Evolutionary conservation across 2,888 invertebrate species (phyloP).

Genomic region (Phaonia tiefii): DNA sequence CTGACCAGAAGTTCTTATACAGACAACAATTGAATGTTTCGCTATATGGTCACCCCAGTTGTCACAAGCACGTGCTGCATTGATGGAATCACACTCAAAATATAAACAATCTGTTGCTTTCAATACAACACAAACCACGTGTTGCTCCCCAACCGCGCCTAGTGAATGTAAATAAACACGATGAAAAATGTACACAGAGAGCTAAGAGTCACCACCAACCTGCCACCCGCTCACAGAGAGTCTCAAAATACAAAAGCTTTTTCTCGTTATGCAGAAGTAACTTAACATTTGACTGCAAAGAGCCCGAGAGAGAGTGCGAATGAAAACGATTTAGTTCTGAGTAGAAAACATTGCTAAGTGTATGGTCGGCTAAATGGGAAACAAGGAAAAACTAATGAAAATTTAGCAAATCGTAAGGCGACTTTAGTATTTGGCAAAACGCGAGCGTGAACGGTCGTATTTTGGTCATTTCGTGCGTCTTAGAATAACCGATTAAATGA

Average conservation of each 20-base stretch:
- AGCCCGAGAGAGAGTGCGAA: not conserved
- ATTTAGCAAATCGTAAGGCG: constrained; percentile 69
- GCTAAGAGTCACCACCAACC: constrained; percentile 60
- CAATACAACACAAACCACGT: constrained; percentile 51
- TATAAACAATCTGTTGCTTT: constrained; percentile 68
- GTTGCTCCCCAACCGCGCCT: constrained; percentile 51
- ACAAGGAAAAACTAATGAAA: constrained; percentile 69
- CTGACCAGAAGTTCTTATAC: too few relatives aligned
- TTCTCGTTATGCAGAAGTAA: constrained; percentile 25
- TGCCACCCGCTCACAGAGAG: not conserved
- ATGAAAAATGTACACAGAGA: constrained; percentile 71
- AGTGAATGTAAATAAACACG: constrained; percentile 13
- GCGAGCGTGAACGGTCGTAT: constrained; percentile 72
- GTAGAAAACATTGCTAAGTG: not conserved
- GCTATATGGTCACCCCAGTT: constrained; percentile 31
- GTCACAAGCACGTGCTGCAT: constrained; percentile 18
- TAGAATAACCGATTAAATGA: constrained; percentile 5
- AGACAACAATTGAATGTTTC: too few relatives aligned
- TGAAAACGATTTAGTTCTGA: not conserved
- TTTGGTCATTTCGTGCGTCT: constrained; percentile 30
- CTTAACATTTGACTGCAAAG: constrained; percentile 49
- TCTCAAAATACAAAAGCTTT: constrained; percentile 11
- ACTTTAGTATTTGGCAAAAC: constrained; percentile 75
- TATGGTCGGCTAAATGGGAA: constrained; percentile 7
- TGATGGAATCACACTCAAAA: constrained; percentile 1